Evolutionary conservation across 2,797 vertebrate genomes (phyloP).

Genomic region (Psittacula derbiana): DNA sequence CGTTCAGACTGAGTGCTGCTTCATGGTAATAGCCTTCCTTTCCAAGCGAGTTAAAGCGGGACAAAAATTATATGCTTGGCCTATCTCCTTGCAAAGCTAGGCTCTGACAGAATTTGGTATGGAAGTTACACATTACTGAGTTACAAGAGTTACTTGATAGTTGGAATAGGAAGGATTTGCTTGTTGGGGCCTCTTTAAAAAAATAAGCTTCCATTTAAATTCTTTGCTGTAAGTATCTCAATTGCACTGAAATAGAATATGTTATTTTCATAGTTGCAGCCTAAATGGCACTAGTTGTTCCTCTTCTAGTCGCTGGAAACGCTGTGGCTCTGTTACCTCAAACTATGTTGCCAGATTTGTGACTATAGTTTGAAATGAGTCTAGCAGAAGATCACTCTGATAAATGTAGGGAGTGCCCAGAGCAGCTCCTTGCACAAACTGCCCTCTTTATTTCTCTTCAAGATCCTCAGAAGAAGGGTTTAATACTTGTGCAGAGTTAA

Average conservation of each 20-base stretch:
- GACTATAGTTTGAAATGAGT: neutral
- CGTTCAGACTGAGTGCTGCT: neutral
- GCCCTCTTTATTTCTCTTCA: neutral
- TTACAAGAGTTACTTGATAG: neutral
- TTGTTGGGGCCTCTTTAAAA: neutral
- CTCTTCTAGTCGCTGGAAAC: neutral
- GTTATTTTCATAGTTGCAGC: neutral
- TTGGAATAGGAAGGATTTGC: neutral
- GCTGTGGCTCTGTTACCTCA: neutral
- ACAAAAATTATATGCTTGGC: neutral
- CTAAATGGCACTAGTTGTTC: neutral
- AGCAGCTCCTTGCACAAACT: neutral
- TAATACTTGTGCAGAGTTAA: neutral
- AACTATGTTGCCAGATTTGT: neutral
- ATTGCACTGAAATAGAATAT: neutral
- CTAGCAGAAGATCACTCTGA: neutral
- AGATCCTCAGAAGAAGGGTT: neutral
- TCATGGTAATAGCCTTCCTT: neutral
- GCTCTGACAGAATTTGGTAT: neutral
- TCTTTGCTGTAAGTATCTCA: neutral
- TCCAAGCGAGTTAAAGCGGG: neutral
- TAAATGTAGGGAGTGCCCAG: neutral
- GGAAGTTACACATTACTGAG: neutral
- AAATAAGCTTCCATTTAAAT: neutral
- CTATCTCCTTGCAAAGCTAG: neutral